These are phyloP conservation scores for Donacobius atricapilla DNA, from an alignment of 2,113 vertebrate genomes.

Conservation along the genomic window DNA sequence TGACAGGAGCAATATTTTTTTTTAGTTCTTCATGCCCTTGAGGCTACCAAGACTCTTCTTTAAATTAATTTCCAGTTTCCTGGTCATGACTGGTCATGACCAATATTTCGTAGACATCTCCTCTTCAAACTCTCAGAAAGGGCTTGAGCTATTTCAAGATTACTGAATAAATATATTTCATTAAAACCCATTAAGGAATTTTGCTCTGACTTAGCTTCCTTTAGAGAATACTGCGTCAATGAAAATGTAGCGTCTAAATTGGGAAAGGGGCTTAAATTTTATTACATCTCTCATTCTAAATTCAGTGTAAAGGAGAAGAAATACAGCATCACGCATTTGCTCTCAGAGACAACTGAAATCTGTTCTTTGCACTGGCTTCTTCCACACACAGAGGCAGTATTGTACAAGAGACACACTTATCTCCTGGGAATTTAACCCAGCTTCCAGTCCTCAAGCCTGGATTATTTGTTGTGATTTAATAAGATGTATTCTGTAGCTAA, in stretches of 20 bases:
- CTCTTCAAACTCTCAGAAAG: not conserved
- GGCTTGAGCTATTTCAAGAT: not conserved
- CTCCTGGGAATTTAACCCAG: not conserved
- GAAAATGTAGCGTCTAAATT: not conserved
- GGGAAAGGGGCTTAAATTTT: not conserved
- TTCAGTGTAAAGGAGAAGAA: not conserved
- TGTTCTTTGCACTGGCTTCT: not conserved
- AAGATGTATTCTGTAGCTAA: not conserved
- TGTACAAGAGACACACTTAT: not conserved
- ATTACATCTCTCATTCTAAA: not conserved
- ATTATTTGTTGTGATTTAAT: conserved; percentile 32
- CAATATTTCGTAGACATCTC: not conserved
- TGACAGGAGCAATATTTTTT: not conserved
- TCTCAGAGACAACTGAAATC: not conserved
- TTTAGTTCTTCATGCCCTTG: not conserved
- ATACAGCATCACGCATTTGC: not conserved
- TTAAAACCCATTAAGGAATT: not conserved
- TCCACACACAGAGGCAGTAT: not conserved
- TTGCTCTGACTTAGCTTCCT: not conserved
- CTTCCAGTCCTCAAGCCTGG: not conserved
- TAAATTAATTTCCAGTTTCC: not conserved
- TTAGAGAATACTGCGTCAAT: not conserved
- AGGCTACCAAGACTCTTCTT: not conserved
- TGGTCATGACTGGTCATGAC: not conserved
- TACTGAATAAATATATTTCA: not conserved